phyloP scores from a whole-genome alignment of 2,113 vertebrate species.

The Cyprinus carpio region DNA sequence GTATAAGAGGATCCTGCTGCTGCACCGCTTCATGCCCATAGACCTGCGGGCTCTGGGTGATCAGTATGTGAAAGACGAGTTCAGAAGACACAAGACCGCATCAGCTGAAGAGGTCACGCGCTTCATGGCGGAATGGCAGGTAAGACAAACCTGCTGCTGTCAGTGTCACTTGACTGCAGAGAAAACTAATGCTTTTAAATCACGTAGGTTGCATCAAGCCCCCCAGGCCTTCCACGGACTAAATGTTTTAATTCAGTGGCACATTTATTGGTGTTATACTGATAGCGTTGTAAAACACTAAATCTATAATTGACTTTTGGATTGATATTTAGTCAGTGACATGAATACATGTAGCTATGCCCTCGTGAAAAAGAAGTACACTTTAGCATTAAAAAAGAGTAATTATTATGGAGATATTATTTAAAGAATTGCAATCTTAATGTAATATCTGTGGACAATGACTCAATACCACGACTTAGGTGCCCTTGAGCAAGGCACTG shows the following conservation, averaged over 20 bases:
- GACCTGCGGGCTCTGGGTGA: conserved; percentile 84
- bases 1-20: conserved; percentile 81
- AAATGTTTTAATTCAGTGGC: background rate
- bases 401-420: too few relatives aligned
- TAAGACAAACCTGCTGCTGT: conserved; percentile 60
- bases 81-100: conserved; percentile 79
- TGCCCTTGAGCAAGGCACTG: too few relatives aligned
- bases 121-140: conserved; percentile 91
- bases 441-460: background rate
- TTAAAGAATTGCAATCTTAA: too few relatives aligned
- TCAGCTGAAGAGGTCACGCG: conserved; percentile 69
- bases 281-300: too few relatives aligned
- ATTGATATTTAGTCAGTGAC: too few relatives aligned
- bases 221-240: background rate
- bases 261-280: background rate
- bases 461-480: too few relatives aligned
- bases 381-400: too few relatives aligned
- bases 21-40: conserved; percentile 83
- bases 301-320: too few relatives aligned
- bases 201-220: background rate
- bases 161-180: background rate
- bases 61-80: conserved; percentile 90
- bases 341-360: background rate
- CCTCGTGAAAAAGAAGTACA: background rate
- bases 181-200: background rate